These are phyloP conservation scores for Homarus americanus DNA, from an alignment of 1,140 invertebrate genomes.

Conservation along the genomic window DNA sequence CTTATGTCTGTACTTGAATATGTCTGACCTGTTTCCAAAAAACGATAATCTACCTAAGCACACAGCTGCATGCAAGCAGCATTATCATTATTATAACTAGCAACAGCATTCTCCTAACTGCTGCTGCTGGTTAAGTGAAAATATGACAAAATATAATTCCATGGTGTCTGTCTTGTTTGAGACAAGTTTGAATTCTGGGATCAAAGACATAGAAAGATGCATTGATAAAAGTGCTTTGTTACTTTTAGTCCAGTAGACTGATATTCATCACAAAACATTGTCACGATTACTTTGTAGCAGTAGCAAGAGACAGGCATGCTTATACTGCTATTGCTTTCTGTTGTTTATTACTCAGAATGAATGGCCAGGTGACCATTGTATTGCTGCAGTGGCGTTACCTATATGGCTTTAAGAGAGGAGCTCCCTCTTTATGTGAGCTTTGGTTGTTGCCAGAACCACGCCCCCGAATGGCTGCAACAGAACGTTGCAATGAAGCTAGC, in stretches of 20 bases:
- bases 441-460: slow-evolving; percentile 24
- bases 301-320: not conserved
- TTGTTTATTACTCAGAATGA: not conserved
- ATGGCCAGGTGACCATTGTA: not conserved
- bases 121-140: slow-evolving; percentile 4
- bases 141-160: slow-evolving; percentile 1
- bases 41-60: slow-evolving; percentile 41
- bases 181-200: not conserved
- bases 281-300: slow-evolving; percentile 1
- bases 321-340: not conserved
- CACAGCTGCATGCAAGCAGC: slow-evolving; percentile 44
- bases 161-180: not conserved
- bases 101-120: slow-evolving; percentile 22
- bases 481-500: slow-evolving; percentile 70
- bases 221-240: not conserved
- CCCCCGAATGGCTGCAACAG: slow-evolving; percentile 56
- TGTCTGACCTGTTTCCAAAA: not conserved
- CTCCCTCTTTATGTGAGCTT: slow-evolving; percentile 59
- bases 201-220: not conserved
- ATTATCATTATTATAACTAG: slow-evolving; percentile 18
- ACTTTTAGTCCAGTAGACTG: slow-evolving; percentile 8
- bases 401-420: slow-evolving; percentile 54
- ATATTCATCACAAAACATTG: not conserved
- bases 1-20: slow-evolving; percentile 5
- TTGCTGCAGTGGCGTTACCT: slow-evolving; percentile 62